These are phyloP conservation scores for Danionella dracula DNA, from an alignment of 2,797 vertebrate genomes.

Conservation along the genomic window DNA sequence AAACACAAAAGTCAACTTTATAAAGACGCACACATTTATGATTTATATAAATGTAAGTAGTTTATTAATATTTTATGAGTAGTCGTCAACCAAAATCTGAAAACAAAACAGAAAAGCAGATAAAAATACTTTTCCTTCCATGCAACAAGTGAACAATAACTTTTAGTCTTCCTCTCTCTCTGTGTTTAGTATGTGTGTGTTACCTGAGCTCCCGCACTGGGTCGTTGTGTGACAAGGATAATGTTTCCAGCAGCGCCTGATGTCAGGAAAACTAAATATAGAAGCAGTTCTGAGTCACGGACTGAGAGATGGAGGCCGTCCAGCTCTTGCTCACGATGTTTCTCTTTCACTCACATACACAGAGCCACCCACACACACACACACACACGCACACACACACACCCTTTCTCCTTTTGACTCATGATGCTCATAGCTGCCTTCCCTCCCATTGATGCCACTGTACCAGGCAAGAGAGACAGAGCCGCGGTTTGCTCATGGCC, in stretches of 20 bases:
- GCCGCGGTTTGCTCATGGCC: not conserved
- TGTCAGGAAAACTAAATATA: slow-evolving; percentile 45
- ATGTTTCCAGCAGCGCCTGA: slow-evolving; percentile 26
- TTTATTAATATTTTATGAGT: too few relatives aligned
- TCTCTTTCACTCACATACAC: too few relatives aligned
- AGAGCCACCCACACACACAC: too few relatives aligned
- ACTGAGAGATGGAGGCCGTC: slow-evolving; percentile 18
- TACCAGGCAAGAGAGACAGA: slow-evolving; percentile 11
- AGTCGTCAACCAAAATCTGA: too few relatives aligned
- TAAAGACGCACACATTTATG: too few relatives aligned
- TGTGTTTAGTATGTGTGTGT: slow-evolving; percentile 42
- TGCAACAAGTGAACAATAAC: slow-evolving; percentile 37
- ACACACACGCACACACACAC: too few relatives aligned
- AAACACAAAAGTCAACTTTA: too few relatives aligned
- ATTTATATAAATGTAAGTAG: too few relatives aligned
- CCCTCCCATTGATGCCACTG: slow-evolving; percentile 19
- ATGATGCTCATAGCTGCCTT: slow-evolving; percentile 14
- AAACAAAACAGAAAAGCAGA: too few relatives aligned
- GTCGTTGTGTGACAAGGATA: slow-evolving; percentile 34
- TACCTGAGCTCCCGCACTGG: too few relatives aligned
- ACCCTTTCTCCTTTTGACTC: too few relatives aligned
- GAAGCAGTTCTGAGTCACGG: slow-evolving; percentile 9
- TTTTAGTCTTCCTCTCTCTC: slow-evolving; percentile 27
- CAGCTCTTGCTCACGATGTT: slow-evolving; percentile 1
- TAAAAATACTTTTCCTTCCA: not conserved